phyloP scores from a whole-genome alignment of 2,888 invertebrate species.

The Caenorhabditis japonica region DNA sequence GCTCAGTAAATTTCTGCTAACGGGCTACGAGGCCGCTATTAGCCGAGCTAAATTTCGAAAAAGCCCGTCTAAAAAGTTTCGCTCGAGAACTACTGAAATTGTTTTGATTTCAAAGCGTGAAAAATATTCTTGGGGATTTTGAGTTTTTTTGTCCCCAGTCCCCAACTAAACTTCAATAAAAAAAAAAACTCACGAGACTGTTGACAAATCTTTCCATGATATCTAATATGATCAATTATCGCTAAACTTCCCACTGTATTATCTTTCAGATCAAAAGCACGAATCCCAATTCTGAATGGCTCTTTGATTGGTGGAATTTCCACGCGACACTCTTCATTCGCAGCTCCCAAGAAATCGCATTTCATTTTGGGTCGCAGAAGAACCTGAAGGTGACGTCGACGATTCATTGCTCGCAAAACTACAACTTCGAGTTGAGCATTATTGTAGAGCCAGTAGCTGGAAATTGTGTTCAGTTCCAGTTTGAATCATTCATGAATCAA shows the following conservation, averaged over 20 bases:
- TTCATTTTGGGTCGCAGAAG: conserved; percentile 67
- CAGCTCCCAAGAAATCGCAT: conserved; percentile 67
- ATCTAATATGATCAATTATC: conserved; percentile 70
- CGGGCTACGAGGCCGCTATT: too few species aligned
- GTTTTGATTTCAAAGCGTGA: too few species aligned
- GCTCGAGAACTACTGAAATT: too few species aligned
- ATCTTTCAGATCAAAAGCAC: conserved; percentile 70
- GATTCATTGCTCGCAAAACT: conserved; percentile 63
- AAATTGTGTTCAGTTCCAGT: conserved; percentile 16
- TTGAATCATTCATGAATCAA: too few species aligned
- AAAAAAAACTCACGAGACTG: conserved; percentile 59
- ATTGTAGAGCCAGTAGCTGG: conserved; percentile 76
- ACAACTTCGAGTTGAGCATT: conserved; percentile 74
- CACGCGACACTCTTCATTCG: conserved; percentile 54
- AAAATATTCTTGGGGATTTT: too few species aligned
- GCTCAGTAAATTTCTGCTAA: too few species aligned
- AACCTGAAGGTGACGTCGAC: conserved; percentile 67
- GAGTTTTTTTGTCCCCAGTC: too few species aligned
- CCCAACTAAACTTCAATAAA: too few species aligned
- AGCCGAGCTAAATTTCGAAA: too few species aligned
- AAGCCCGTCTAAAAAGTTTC: too few species aligned
- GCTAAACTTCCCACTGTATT: conserved; percentile 70
- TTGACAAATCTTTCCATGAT: conserved; percentile 70
- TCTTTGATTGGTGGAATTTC: conserved; percentile 68
- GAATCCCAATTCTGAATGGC: conserved; percentile 73